phyloP scores from a whole-genome alignment of 2,113 vertebrate genomes.

The Tichodroma muraria region DNA sequence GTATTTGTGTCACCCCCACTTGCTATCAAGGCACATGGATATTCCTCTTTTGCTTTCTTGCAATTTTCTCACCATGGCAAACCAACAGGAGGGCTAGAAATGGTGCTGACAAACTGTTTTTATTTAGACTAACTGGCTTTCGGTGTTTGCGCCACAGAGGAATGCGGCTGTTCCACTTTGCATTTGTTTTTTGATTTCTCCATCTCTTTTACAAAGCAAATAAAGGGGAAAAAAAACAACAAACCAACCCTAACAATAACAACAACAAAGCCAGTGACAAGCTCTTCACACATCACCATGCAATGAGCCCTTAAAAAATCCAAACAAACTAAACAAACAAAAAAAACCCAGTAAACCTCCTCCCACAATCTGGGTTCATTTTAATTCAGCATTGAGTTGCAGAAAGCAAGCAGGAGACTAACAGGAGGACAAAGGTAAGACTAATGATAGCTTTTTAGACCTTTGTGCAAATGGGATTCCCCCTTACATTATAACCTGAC shows the following conservation, averaged over 20 bases:
- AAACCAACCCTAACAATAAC: neutral
- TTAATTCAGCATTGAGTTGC: neutral
- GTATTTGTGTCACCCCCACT: neutral
- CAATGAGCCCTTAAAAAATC: neutral
- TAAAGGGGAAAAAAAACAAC: neutral
- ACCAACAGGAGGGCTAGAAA: neutral
- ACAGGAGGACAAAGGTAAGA: neutral
- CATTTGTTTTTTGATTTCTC: constrained; percentile 37
- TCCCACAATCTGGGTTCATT: neutral
- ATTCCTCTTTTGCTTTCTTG: neutral
- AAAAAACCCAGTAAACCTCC: neutral
- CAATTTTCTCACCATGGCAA: neutral
- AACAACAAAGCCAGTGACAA: constrained; percentile 13
- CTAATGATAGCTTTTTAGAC: neutral
- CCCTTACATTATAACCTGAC: neutral
- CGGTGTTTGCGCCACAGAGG: neutral
- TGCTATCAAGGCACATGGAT: neutral
- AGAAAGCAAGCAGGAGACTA: neutral
- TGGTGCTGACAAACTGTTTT: constrained; percentile 9
- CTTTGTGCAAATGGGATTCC: neutral
- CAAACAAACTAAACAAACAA: neutral
- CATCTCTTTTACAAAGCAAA: constrained; percentile 38
- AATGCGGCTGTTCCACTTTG: neutral
- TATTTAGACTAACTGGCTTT: constrained; percentile 34
- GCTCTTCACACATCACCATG: neutral